Evolutionary conservation across 2,888 invertebrate species (phyloP), one percentile per base, ranked within the genome.

Genomic region (Electrophaes corylata): DNA sequence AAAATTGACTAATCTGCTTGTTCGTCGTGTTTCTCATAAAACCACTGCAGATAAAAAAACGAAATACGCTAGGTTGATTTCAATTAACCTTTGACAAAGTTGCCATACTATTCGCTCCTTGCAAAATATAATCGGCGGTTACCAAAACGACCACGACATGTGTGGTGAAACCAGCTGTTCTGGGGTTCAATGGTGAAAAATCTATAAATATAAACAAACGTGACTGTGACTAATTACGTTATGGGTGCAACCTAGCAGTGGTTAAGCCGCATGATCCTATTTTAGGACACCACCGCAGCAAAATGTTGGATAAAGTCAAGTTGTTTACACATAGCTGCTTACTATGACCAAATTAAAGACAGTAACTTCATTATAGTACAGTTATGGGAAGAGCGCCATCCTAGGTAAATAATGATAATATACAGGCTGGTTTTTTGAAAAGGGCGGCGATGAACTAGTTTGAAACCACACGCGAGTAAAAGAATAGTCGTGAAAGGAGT

Each of bases 51-150:
- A 10, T 16, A 19, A 10, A 40, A 40, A 40, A 53, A 19, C 23
- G 18, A 37, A 49, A 26, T 8, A 16, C 37, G 12, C n/a, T 44
- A 37, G 39, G 10, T 41, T 51, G 39, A 40, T 48, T 60, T 54
- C 39, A 52, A 51, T 56, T 60, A 60, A 60, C 60, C 55, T 60
- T 60, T 60, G 55, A 55, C 51, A 55, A 37, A 39, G 50, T 54
- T 46, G 45, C 41, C 29, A 52, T 57, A 51, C 40, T 52, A 39
- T 23, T 20, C 26, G 23, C 26, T 20, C 44, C 53, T 60, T 60
- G 51, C 60, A 55, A 60, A 55, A 60, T 55, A 51, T 46, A 23
- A 50, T 40, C 40, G 45, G 23, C 20, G 46, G 46, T 52, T 55
- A 40, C 60, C 43, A 33, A 55, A 60, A 60, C 44, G n/a, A 35